These are phyloP conservation scores for Microcebus lehilahytsara DNA, from an alignment of 2,113 vertebrate genomes.

Conservation along the genomic window DNA sequence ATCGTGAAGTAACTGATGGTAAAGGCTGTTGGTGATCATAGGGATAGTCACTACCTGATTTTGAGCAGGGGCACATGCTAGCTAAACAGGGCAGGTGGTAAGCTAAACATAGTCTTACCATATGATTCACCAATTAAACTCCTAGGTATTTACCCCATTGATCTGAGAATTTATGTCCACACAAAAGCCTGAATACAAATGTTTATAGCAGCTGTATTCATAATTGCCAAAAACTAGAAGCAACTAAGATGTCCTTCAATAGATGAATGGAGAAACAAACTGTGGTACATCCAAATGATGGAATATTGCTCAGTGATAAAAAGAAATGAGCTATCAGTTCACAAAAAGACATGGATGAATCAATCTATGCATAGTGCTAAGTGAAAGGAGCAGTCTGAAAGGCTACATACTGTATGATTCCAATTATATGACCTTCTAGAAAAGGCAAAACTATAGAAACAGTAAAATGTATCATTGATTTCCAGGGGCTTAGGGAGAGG, in stretches of 20 bases:
- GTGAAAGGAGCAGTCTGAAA: neutral
- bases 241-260: neutral
- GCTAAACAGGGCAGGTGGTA: neutral
- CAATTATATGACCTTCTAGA: neutral
- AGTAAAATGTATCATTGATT: neutral
- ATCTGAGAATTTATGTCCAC: neutral
- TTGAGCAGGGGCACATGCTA: neutral
- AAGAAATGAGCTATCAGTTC: neutral
- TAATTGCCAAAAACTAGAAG: neutral
- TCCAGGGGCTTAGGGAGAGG: neutral
- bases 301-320: neutral
- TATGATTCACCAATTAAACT: neutral
- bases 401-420: neutral
- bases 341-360: neutral
- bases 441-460: constrained; percentile 1
- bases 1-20: neutral
- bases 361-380: neutral
- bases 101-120: neutral
- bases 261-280: neutral
- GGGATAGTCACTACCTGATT: neutral
- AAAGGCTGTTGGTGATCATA: no score
- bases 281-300: neutral
- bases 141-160: neutral
- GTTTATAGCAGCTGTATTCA: neutral
- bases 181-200: neutral